phyloP scores from a whole-genome alignment of 2,888 invertebrate species.

The Apotomis capreana region DNA sequence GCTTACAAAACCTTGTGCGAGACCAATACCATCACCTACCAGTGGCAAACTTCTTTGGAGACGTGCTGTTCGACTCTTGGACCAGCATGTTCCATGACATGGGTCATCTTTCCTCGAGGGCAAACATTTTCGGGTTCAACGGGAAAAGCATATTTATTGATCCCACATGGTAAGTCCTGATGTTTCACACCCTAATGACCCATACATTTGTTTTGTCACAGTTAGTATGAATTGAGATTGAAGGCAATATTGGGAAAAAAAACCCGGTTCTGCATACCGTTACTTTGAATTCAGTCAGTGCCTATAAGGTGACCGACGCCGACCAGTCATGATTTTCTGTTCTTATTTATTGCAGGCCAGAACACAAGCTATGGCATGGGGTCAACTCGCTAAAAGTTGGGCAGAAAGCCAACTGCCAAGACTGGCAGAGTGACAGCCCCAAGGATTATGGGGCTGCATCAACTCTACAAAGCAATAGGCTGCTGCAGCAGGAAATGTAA shows the following conservation, averaged over 20 bases:
- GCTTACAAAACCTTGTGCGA: constrained; percentile 55
- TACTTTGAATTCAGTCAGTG: too few relatives aligned
- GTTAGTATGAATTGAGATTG: too few relatives aligned
- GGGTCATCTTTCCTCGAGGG: constrained; percentile 48
- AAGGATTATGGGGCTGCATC: constrained; percentile 59
- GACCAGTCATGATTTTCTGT: too few relatives aligned
- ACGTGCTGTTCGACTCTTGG: constrained; percentile 69
- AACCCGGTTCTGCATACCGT: too few relatives aligned
- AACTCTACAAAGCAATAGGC: constrained; percentile 52
- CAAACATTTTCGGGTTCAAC: constrained; percentile 67
- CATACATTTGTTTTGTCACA: too few relatives aligned
- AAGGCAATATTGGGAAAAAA: too few relatives aligned
- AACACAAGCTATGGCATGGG: constrained; percentile 72
- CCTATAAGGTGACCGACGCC: too few relatives aligned
- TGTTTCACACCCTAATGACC: too few relatives aligned
- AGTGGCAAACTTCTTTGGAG: constrained; percentile 60
- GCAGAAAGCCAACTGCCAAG: constrained; percentile 53
- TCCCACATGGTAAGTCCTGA: constrained; percentile 60
- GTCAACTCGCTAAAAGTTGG: constrained; percentile 51
- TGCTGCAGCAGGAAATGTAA: constrained; percentile 64
- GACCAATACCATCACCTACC: constrained; percentile 53
- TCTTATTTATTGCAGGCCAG: constrained; percentile 58
- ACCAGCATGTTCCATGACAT: constrained; percentile 63
- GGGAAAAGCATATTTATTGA: constrained; percentile 66
- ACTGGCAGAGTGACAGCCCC: constrained; percentile 60